Evolutionary conservation across 64 coral and sea anemone genomes (phyloP), one percentile per base, ranked within the genome.

Genomic region (Astreopora myriophthalma): DNA sequence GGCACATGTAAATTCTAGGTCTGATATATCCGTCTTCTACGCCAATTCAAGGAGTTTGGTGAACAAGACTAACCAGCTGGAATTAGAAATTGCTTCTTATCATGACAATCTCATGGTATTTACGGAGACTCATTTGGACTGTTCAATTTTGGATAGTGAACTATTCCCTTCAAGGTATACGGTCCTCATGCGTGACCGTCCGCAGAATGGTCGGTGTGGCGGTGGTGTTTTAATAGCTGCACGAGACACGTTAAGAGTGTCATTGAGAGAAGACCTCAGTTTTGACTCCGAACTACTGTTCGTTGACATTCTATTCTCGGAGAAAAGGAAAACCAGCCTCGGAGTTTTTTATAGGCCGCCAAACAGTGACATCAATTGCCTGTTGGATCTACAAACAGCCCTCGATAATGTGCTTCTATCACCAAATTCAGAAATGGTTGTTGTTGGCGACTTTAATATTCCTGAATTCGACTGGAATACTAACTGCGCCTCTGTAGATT

Each of bases 331-430:
- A 76, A 58, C 75, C 17, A 85, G 85, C 6, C 25, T 94, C n/a
- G 86, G 78, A 31, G 92, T 94, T 14, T 94, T 89, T 46, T 89
- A 89, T 64, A 75, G 70, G 38, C 71, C 93, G 25, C 93, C 79
- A n/a, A 36, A 87, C 13, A 31, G 40, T 20, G 40, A 22, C 28
- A 55, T 62, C n/a, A 62, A 19, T 19, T 62, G 58, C 58, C 58
- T 62, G 12, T 33, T 40, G 8, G 40, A n/a, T 34, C 68, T 87
- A 35, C 22, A 73, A 39, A 29, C 58, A 74, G 39, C 24, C 73
- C 14, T 71, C 28, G 20, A 31, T 27, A 23, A 70, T 37, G 31
- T 37, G 3, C 34, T 62, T 62, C 16, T 14, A 62, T 62, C 58
- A 62, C 17, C 58, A 17, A 62, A 62, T 14, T 62, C 58, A 62